Evolutionary conservation across 2,113 vertebrate species (phyloP).

Genomic region (Carassius carassius): DNA sequence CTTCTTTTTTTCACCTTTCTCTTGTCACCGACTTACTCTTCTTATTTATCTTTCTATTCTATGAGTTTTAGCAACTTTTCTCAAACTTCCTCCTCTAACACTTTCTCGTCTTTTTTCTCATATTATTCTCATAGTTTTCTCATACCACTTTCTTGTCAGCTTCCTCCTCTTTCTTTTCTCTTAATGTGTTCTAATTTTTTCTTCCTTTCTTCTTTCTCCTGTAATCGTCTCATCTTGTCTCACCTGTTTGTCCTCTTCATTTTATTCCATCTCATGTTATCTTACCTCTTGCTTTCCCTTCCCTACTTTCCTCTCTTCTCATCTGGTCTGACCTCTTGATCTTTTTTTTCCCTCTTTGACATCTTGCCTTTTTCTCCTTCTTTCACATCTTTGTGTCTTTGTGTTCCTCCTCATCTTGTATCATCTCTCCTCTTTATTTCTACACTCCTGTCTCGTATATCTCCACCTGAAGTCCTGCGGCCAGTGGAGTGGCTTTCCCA

Average conservation of each 20-base stretch:
- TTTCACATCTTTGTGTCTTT: neutral
- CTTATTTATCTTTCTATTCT: too few species aligned
- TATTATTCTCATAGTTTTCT: too few species aligned
- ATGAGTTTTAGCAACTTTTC: too few species aligned
- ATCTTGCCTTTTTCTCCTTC: neutral
- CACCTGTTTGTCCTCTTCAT: neutral
- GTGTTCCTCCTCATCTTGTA: neutral
- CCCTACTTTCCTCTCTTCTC: neutral
- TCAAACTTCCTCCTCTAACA: too few species aligned
- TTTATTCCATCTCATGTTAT: neutral
- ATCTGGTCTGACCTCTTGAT: neutral
- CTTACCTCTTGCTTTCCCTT: neutral
- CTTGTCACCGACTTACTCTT: too few species aligned
- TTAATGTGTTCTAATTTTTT: neutral
- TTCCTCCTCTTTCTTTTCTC: too few species aligned
- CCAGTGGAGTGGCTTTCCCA: conserved; percentile 28
- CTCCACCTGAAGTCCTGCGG: neutral
- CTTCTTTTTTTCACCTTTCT: too few species aligned
- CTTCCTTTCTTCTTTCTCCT: neutral
- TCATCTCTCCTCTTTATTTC: conserved; percentile 3
- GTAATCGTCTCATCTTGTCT: neutral
- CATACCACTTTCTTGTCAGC: too few species aligned
- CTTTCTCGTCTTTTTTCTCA: too few species aligned
- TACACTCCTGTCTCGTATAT: neutral
- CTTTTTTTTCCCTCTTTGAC: neutral